A percentile compares a stretch with the other conserved stretches of the same genome.
Evolutionary conservation across 2,797 vertebrate species (phyloP).

Genomic region (Etheostoma nigrum): DNA sequence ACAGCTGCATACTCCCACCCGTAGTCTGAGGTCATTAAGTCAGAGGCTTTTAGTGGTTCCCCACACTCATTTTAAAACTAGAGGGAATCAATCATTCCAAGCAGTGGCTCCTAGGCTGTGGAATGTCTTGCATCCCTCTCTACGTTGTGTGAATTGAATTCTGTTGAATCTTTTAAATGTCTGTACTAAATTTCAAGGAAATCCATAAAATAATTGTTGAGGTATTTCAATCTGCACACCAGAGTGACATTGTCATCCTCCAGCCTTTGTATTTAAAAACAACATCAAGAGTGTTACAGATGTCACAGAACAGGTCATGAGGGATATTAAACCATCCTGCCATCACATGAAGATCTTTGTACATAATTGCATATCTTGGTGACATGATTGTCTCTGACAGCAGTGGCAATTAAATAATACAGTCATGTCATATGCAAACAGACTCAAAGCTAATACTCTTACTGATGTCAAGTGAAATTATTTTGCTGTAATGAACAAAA

Average conservation of each 20-base stretch:
- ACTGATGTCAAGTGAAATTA: neutral
- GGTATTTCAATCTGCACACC: conserved; percentile 3
- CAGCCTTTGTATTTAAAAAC: neutral
- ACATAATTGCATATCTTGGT: neutral
- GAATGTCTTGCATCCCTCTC: too few species aligned
- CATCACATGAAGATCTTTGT: neutral
- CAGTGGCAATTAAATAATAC: neutral
- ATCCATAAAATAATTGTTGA: neutral
- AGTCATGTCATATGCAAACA: neutral
- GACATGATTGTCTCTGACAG: neutral
- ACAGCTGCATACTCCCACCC: too few species aligned
- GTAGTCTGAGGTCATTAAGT: too few species aligned
- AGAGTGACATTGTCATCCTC: neutral
- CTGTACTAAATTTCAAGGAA: neutral
- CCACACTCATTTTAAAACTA: too few species aligned
- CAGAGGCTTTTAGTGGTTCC: too few species aligned
- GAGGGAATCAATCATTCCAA: too few species aligned
- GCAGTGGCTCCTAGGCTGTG: too few species aligned
- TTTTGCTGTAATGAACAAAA: neutral
- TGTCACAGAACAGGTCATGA: neutral
- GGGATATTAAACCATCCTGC: neutral
- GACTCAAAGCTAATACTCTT: neutral
- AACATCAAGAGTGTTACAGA: neutral
- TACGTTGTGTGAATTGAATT: too few species aligned
- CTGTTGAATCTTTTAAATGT: neutral